These are phyloP conservation scores for Diarsia brunnea DNA, from an alignment of 2,888 invertebrate species.

Conservation along the genomic window DNA sequence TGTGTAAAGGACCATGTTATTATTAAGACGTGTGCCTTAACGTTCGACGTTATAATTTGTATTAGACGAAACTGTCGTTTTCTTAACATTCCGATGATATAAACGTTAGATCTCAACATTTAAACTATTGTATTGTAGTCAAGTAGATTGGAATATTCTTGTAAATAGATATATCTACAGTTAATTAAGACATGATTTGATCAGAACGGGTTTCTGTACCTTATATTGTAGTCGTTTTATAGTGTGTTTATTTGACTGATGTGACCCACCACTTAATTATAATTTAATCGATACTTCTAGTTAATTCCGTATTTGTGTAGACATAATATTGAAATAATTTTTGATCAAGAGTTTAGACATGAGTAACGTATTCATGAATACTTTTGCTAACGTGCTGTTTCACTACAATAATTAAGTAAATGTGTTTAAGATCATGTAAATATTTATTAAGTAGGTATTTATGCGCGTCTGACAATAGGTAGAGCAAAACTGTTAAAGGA, in stretches of 20 bases:
- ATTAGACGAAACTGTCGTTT: constrained; percentile 51
- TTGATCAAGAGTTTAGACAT: constrained; percentile 14
- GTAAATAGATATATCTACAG: constrained; percentile 37
- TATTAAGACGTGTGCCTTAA: constrained; percentile 76
- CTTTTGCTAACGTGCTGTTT: neutral
- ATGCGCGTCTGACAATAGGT: neutral
- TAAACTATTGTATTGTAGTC: constrained; percentile 39
- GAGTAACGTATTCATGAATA: neutral
- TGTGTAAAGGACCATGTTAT: constrained; percentile 31
- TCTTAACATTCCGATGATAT: constrained; percentile 53
- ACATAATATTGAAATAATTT: constrained; percentile 12
- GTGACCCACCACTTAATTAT: constrained; percentile 28
- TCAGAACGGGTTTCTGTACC: constrained; percentile 17
- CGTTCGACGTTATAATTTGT: constrained; percentile 61
- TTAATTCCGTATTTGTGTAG: constrained; percentile 9
- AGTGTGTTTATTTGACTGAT: constrained; percentile 30
- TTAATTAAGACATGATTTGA: constrained; percentile 11
- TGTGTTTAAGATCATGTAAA: constrained; percentile 40
- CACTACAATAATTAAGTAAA: neutral
- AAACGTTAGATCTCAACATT: constrained; percentile 50
- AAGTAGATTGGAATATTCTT: constrained; percentile 40
- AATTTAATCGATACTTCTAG: constrained; percentile 14
- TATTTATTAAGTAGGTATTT: constrained; percentile 10
- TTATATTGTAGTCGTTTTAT: constrained; percentile 1
- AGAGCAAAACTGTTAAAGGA: neutral